Percentiles rank a stretch among this genome's conserved stretches.
Evolutionary conservation across 37 sponge, comb jelly and placozoan genomes (phyloP).

Genomic region (Hormiphora californensis): DNA sequence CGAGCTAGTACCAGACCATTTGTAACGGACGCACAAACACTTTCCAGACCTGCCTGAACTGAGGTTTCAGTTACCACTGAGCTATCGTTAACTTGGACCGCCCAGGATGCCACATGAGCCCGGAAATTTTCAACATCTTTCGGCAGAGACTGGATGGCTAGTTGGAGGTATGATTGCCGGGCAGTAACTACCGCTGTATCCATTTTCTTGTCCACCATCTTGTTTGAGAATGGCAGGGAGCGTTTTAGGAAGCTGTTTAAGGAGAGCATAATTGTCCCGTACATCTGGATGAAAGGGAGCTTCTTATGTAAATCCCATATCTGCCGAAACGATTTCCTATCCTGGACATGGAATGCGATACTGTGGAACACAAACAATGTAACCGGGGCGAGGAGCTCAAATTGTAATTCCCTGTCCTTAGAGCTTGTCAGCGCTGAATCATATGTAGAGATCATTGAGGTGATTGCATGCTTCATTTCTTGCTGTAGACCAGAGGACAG

Average conservation of each 20-base stretch:
- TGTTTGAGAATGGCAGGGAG: slow-evolving; percentile 59
- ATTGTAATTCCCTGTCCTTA: slow-evolving; percentile 2
- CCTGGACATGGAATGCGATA: slow-evolving; percentile 63
- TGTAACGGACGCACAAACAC: not conserved
- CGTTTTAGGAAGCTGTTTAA: slow-evolving; percentile 64
- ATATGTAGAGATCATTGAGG: not conserved
- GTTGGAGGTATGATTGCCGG: slow-evolving; percentile 60
- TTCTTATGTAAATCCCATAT: slow-evolving; percentile 89
- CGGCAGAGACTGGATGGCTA: slow-evolving; percentile 59
- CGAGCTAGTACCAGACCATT: slow-evolving; percentile 70
- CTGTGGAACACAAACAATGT: slow-evolving; percentile 68
- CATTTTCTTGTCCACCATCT: slow-evolving; percentile 82
- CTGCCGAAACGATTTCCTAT: slow-evolving; percentile 67
- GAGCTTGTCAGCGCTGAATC: not conserved
- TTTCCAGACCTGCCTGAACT: slow-evolving; percentile 37
- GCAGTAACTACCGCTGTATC: slow-evolving; percentile 18
- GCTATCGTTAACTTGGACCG: slow-evolving; percentile 7
- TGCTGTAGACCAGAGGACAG: not conserved
- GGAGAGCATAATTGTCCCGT: slow-evolving; percentile 79
- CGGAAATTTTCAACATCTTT: slow-evolving; percentile 57
- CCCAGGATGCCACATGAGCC: slow-evolving; percentile 24
- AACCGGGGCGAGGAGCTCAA: not conserved
- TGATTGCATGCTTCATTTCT: slow-evolving; percentile 10
- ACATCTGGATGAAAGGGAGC: slow-evolving; percentile 73
- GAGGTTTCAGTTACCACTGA: not conserved